Evolutionary conservation across 2,888 invertebrate genomes (phyloP).

Genomic region (Hermodice carunculata): DNA sequence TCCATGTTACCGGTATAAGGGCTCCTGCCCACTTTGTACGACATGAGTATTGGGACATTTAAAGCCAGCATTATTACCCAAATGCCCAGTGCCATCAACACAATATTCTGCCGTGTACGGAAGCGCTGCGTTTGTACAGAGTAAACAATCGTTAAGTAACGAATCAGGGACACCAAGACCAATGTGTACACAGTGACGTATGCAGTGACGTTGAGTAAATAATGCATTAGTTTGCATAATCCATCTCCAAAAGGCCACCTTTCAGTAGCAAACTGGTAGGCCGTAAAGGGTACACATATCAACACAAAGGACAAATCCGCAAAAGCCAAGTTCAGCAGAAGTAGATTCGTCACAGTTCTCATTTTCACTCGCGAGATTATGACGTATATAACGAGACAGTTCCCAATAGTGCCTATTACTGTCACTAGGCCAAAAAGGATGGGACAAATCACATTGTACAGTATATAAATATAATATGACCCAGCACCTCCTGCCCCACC

Average conservation of each 20-base stretch:
- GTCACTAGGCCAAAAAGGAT: conserved; percentile 86
- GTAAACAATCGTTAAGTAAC: conserved; percentile 89
- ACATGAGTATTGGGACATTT: conserved; percentile 48
- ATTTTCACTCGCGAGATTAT: conserved; percentile 88
- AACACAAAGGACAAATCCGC: conserved; percentile 90
- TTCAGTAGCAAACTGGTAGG: conserved; percentile 74
- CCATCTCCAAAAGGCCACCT: conserved; percentile 90
- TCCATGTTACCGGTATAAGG: conserved; percentile 6
- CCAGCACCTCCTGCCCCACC: no score
- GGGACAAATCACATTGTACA: conserved; percentile 29
- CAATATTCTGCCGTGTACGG: conserved; percentile 84
- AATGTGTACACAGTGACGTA: conserved; percentile 92
- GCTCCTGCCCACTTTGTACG: conserved; percentile 23
- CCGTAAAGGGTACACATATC: conserved; percentile 92
- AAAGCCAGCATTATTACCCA: conserved; percentile 79
- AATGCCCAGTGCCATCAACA: conserved; percentile 80
- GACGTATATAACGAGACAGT: conserved; percentile 87
- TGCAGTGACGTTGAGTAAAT: conserved; percentile 89
- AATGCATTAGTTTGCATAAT: conserved; percentile 91
- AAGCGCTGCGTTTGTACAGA: conserved; percentile 87
- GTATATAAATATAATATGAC: conserved; percentile 6
- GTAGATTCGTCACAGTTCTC: conserved; percentile 87
- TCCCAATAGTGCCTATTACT: conserved; percentile 85
- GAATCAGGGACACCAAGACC: conserved; percentile 88
- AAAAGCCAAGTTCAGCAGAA: conserved; percentile 88